Conservation (phyloP, 1,140 invertebrate species). For the Cydia strobilella region DNA sequence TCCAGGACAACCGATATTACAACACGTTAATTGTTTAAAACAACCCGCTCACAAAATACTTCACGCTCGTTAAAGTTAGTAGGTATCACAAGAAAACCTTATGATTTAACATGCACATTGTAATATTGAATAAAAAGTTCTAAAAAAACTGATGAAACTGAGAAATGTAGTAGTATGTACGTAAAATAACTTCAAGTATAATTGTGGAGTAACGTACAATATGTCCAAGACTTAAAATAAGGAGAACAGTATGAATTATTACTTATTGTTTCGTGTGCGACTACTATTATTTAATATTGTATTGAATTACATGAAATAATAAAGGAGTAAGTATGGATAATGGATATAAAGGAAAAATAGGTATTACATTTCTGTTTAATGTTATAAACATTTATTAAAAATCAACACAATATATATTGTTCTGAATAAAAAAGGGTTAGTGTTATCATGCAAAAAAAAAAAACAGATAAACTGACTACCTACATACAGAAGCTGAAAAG, state of each 20-base stretch:
- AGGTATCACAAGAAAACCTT: slow-evolving; percentile 16
- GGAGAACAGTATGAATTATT: too few species aligned
- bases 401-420: background rate
- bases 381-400: background rate
- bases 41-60: background rate
- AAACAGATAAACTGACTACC: background rate
- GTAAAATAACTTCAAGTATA: background rate
- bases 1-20: too few species aligned
- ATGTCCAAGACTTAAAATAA: background rate
- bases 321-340: too few species aligned
- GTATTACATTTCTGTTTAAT: too few species aligned
- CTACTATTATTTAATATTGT: too few species aligned
- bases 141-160: background rate
- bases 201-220: background rate
- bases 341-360: too few species aligned
- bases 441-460: slow-evolving; percentile 25
- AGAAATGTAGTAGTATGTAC: background rate
- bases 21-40: background rate
- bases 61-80: slow-evolving; percentile 12
- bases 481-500: slow-evolving; percentile 20
- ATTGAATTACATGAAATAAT: too few species aligned
- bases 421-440: background rate
- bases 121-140: background rate
- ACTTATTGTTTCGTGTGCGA: too few species aligned
- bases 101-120: slow-evolving; percentile 5